These are phyloP conservation scores for Bubo blakistoni DNA, from an alignment of 2,113 vertebrate species.

Conservation along the genomic window DNA sequence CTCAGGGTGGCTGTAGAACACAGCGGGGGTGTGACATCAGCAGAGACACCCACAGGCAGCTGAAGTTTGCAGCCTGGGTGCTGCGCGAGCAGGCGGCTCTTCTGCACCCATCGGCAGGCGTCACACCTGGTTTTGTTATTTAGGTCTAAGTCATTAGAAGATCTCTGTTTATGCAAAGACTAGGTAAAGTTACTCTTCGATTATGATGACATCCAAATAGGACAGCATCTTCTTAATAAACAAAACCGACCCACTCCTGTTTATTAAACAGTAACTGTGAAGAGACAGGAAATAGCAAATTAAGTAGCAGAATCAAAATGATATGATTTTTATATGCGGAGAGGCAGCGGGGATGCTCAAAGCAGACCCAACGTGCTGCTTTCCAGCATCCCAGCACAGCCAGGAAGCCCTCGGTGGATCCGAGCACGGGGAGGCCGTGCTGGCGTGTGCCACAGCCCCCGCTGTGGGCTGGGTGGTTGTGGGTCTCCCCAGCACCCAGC, in stretches of 20 bases:
- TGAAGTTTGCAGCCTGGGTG: neutral
- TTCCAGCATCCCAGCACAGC: neutral
- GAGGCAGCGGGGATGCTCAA: neutral
- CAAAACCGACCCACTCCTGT: neutral
- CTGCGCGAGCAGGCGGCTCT: neutral
- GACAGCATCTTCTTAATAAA: neutral
- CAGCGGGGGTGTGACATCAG: rapidly evolving
- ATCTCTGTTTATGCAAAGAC: neutral
- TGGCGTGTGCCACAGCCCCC: neutral
- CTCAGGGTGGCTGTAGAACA: neutral
- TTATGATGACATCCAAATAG: neutral
- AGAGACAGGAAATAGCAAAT: neutral
- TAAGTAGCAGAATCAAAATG: neutral
- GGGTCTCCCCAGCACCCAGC: neutral
- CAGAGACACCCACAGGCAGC: too few species aligned
- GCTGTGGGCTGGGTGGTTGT: rapidly evolving
- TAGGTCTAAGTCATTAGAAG: neutral
- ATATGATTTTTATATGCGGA: too few species aligned
- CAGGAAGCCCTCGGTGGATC: neutral
- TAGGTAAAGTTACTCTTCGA: neutral
- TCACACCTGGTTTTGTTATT: neutral
- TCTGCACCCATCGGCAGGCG: neutral
- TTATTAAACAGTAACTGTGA: neutral
- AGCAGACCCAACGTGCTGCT: rapidly evolving
- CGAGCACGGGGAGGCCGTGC: rapidly evolving